Conservation (phyloP, 1,140 invertebrate species). For the Popillia japonica region DNA sequence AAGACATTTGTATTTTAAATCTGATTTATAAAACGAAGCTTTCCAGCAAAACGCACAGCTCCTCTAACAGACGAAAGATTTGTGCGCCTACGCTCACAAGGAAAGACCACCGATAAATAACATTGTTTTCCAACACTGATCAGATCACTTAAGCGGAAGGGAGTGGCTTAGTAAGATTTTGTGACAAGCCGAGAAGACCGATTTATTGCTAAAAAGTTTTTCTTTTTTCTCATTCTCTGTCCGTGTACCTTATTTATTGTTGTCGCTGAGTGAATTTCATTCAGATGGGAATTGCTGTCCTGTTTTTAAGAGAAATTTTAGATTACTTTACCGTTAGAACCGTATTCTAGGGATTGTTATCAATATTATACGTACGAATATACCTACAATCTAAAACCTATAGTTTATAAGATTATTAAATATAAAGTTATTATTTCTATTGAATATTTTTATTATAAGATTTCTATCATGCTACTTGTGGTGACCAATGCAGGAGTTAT, state of each 20-base stretch:
- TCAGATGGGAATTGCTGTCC: neutral
- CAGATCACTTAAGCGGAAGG: slow-evolving; percentile 32
- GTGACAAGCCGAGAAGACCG: slow-evolving; percentile 27
- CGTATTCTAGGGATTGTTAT: neutral
- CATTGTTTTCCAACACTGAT: slow-evolving; percentile 32
- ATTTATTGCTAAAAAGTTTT: slow-evolving; percentile 29
- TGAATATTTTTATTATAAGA: too few species aligned
- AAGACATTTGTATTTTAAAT: slow-evolving; percentile 29
- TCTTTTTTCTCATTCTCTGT: slow-evolving; percentile 22
- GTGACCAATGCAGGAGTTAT: too few species aligned
- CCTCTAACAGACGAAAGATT: slow-evolving; percentile 16
- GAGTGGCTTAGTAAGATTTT: slow-evolving; percentile 35
- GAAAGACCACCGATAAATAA: slow-evolving; percentile 28
- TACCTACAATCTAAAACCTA: too few species aligned
- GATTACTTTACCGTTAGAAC: neutral
- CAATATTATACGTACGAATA: too few species aligned
- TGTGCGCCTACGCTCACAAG: slow-evolving; percentile 10
- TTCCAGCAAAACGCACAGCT: neutral
- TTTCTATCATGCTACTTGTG: too few species aligned
- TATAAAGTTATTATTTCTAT: too few species aligned
- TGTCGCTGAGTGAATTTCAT: slow-evolving; percentile 23
- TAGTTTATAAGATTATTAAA: too few species aligned
- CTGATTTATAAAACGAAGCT: slow-evolving; percentile 20
- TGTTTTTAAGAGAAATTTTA: neutral
- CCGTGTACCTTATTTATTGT: slow-evolving; percentile 22